Conservation (phyloP, 2,113 vertebrate species). For the Fukomys damarensis region DNA sequence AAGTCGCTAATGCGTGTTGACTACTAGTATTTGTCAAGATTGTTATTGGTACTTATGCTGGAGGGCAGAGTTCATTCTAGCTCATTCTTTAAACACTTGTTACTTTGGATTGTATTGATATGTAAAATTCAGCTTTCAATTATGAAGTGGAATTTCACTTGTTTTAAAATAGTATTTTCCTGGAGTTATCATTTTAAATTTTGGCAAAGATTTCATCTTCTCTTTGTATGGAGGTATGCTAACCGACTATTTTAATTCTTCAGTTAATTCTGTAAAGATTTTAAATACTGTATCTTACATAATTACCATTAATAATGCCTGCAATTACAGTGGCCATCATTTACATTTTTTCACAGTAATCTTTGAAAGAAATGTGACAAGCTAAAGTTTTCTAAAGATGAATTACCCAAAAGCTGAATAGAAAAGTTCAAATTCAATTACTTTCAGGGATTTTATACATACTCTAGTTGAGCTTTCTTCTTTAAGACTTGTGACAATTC, state of each 20-base stretch:
- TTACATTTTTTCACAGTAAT: background rate
- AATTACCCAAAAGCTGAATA: background rate
- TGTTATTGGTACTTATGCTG: background rate
- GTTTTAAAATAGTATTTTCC: background rate
- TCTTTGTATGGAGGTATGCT: background rate
- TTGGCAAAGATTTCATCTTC: background rate
- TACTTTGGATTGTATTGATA: background rate
- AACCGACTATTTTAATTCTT: background rate
- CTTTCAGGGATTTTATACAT: background rate
- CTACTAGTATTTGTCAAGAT: background rate
- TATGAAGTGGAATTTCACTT: background rate
- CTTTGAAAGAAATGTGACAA: background rate
- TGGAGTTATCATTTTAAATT: background rate
- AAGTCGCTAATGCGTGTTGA: background rate
- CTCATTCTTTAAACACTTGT: background rate
- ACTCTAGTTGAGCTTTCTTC: background rate
- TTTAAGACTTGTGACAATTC: background rate
- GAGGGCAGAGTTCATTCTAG: background rate
- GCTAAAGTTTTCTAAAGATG: background rate
- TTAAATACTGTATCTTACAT: background rate
- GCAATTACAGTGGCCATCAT: background rate
- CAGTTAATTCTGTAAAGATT: background rate
- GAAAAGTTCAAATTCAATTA: background rate
- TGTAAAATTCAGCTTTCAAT: background rate
- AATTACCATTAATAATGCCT: background rate